A percentile compares a stretch with the other conserved stretches of the same genome.
Evolutionary conservation across 2,797 vertebrate genomes (phyloP).

Genomic region (Enteromius treurensis): DNA sequence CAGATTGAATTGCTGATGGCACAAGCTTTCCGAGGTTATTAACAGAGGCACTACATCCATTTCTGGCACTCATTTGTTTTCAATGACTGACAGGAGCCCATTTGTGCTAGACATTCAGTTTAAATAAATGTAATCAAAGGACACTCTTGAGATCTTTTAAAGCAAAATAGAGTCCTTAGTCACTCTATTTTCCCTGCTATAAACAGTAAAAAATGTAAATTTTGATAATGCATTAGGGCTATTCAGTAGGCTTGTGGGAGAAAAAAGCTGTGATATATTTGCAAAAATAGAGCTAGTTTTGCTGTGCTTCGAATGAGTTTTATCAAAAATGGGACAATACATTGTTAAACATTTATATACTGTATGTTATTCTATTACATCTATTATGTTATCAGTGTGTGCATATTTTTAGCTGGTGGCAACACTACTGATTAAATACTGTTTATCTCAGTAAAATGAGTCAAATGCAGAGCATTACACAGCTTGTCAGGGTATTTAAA

Average conservation of each 20-base stretch:
- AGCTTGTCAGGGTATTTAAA: not conserved
- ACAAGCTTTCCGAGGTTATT: slow-evolving; percentile 23
- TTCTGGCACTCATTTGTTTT: slow-evolving; percentile 26
- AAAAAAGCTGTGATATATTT: not conserved
- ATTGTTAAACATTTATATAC: not conserved
- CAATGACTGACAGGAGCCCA: slow-evolving; percentile 3
- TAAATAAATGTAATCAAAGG: slow-evolving; percentile 13
- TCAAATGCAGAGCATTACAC: not conserved
- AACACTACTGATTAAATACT: not conserved
- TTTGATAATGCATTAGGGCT: slow-evolving; percentile 4
- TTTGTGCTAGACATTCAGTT: slow-evolving; percentile 18
- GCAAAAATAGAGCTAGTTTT: not conserved
- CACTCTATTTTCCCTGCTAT: not conserved
- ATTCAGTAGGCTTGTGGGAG: not conserved
- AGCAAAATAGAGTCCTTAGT: not conserved
- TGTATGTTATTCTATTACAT: too few species aligned
- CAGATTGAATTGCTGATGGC: not conserved
- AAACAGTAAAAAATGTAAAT: not conserved
- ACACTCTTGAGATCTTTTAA: slow-evolving; percentile 18
- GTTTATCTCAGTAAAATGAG: not conserved
- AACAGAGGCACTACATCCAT: slow-evolving; percentile 25
- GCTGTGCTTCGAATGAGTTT: not conserved
- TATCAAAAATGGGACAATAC: not conserved
- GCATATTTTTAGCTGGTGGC: not conserved
- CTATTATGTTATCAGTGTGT: not conserved